These are phyloP conservation scores for Hecatera dysodea DNA, from an alignment of 2,888 invertebrate species.

Conservation along the genomic window DNA sequence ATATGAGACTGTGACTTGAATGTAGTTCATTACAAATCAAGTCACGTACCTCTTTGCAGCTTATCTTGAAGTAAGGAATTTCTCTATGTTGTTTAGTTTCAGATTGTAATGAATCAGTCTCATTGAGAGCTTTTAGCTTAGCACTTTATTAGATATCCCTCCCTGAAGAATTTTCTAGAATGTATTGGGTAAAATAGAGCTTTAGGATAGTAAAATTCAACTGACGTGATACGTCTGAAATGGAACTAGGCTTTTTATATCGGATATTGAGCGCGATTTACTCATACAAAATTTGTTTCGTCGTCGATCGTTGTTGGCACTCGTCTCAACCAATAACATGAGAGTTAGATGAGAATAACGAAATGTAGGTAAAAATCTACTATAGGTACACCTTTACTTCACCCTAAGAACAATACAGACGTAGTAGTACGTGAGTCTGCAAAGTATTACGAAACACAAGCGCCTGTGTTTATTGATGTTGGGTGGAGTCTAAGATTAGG, in stretches of 20 bases:
- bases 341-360: too few species aligned
- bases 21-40: conserved; percentile 27
- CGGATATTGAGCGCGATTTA: not conserved
- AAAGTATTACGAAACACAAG: too few species aligned
- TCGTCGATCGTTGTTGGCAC: too few species aligned
- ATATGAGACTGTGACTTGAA: conserved; percentile 15
- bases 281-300: not conserved
- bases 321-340: too few species aligned
- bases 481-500: too few species aligned
- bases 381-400: too few species aligned
- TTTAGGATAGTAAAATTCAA: not conserved
- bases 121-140: conserved; percentile 15
- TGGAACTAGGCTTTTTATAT: not conserved
- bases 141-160: conserved; percentile 12
- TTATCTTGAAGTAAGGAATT: not conserved
- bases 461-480: too few species aligned
- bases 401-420: too few species aligned
- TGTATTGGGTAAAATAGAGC: not conserved
- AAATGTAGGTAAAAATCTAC: too few species aligned
- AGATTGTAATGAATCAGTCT: conserved; percentile 2
- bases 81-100: conserved; percentile 1
- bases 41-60: conserved; percentile 9
- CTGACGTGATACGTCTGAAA: not conserved
- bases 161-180: not conserved
- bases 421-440: too few species aligned